phyloP scores from a whole-genome alignment of 2,888 invertebrate genomes.

The Iselma pallidipennis region DNA sequence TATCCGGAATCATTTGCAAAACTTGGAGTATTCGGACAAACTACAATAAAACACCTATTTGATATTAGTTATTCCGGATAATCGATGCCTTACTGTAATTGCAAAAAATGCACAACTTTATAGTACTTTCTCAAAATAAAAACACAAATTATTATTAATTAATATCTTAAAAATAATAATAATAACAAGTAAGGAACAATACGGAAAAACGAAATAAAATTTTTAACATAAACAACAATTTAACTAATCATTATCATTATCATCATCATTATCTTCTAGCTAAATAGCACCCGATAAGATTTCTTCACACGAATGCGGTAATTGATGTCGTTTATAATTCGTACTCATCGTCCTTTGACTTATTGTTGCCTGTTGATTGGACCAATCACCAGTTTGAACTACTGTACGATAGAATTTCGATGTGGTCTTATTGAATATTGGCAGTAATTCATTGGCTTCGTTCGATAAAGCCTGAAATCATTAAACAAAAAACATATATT shows the following conservation, averaged over 20 bases:
- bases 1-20: too few species aligned
- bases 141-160: too few species aligned
- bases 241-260: too few species aligned
- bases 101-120: too few species aligned
- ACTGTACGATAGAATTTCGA: constrained; percentile 85
- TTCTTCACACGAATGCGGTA: constrained; percentile 52
- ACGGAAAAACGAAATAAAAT: constrained; percentile 9
- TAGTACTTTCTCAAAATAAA: too few species aligned
- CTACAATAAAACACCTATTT: too few species aligned
- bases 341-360: constrained; percentile 49
- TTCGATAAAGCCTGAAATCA: constrained; percentile 81
- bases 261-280: constrained; percentile 22
- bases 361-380: constrained; percentile 63
- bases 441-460: constrained; percentile 96
- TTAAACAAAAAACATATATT: constrained; percentile 1
- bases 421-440: constrained; percentile 96
- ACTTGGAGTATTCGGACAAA: too few species aligned
- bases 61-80: too few species aligned
- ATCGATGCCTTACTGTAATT: too few species aligned
- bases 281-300: constrained; percentile 39
- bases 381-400: constrained; percentile 89
- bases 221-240: too few species aligned
- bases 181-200: neutral
- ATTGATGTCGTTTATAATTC: constrained; percentile 52
- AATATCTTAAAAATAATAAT: constrained; percentile 1